Evolutionary conservation across 53 echinoderm and acorn worm species (phyloP), one percentile per base, ranked within the genome.

Genomic region (Crossaster papposus): DNA sequence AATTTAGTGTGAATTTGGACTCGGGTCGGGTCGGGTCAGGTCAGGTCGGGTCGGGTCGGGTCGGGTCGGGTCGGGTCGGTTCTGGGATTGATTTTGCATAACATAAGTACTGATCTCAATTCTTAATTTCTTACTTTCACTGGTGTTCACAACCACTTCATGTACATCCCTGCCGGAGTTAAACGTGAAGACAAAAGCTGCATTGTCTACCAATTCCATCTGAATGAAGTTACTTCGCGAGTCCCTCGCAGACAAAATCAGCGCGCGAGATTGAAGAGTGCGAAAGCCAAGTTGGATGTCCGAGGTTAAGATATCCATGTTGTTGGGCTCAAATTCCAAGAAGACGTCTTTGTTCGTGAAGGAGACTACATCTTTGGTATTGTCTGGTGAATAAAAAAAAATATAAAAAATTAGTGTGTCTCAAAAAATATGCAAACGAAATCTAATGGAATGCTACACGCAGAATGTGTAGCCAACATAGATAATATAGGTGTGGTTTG

Each of bases 191-290:
- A 90, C 90, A 82, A 94, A 88, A 26, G 77, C 51, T 71, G 78
- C 54, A 13, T 68, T 64, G 22, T 83, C 90, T 79, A 92, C 87
- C 31, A 94, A 36, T 37, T 92, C 94, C 79, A 94, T 78, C 74
- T 94, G 94, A 14, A 92, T 79, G 80, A 94, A 94, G 74, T 94
- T 94, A 26, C 88, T 88, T 54, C 85, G 18, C 34, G 90, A 72
- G 64, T 94, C 94, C 22, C 90, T 35, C 26, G 94, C 94, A 87
- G 92, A 94, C 83, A 94, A 71, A 30, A 94, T 79, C 55, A 94
- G 82, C 7, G 94, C 92, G 51, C 92, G 82, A 15, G 88, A 55
- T 77, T 92, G 88, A 78, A 82, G 36, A 28, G 94, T 94, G 24
- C 94, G 92, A 88, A 94, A 94, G 28, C 92, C 90, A 36, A 94